phyloP scores from a whole-genome alignment of 2,888 invertebrate species.

The Acanthopleura granulata region DNA sequence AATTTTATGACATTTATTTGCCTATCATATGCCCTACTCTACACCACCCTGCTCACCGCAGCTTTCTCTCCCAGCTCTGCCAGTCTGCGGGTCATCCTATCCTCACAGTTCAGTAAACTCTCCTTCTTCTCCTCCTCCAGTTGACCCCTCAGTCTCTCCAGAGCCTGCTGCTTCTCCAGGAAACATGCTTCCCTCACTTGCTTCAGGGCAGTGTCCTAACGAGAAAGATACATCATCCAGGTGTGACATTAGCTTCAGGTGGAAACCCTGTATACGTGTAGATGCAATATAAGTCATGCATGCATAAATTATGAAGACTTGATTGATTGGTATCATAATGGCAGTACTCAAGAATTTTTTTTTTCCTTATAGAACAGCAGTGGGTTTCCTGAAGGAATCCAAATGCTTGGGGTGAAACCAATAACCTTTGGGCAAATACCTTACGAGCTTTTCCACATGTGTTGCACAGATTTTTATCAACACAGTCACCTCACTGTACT shows the following conservation, averaged over 20 bases:
- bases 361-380: too few relatives aligned
- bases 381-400: too few relatives aligned
- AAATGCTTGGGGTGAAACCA: too few relatives aligned
- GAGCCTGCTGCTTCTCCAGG: constrained; percentile 55
- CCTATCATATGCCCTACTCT: too few relatives aligned
- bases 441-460: too few relatives aligned
- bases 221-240: neutral
- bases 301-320: neutral
- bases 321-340: too few relatives aligned
- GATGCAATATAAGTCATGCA: neutral
- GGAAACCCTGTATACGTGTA: too few relatives aligned
- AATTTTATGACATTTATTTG: too few relatives aligned
- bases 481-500: too few relatives aligned
- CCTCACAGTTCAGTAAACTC: constrained; percentile 40
- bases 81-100: constrained; percentile 34
- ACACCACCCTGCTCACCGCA: constrained; percentile 32
- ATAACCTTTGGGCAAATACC: too few relatives aligned
- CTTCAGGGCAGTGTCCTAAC: constrained; percentile 52
- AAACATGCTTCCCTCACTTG: constrained; percentile 52
- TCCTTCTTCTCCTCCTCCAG: constrained; percentile 50
- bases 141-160: constrained; percentile 47
- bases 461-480: too few relatives aligned
- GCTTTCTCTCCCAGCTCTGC: constrained; percentile 29
- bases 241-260: neutral
- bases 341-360: too few relatives aligned